Evolutionary conservation across 23 tunicate species (phyloP).

Genomic region (Phallusia fumigata): DNA sequence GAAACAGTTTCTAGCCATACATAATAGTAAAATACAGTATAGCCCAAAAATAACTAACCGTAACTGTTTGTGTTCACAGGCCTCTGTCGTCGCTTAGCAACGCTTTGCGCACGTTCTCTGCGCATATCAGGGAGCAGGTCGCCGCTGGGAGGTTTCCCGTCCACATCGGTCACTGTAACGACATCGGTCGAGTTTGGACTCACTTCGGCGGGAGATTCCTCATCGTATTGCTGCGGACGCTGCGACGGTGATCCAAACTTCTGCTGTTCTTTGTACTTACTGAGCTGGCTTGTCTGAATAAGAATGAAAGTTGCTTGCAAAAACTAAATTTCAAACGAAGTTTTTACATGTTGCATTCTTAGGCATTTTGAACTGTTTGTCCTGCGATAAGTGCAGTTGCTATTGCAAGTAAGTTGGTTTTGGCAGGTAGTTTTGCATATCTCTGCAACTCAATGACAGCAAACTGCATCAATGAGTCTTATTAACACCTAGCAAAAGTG

Average conservation of each 20-base stretch:
- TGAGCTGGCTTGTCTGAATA: slow-evolving; percentile 69
- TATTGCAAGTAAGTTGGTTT: too few relatives aligned
- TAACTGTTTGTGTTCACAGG: slow-evolving; percentile 24
- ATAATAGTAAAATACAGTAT: too few relatives aligned
- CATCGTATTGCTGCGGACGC: slow-evolving; percentile 3
- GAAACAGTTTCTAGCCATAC: too few relatives aligned
- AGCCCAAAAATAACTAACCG: neutral
- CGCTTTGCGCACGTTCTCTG: slow-evolving; percentile 66
- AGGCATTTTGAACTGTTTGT: too few relatives aligned
- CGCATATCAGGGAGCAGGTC: slow-evolving; percentile 69
- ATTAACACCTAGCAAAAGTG: too few relatives aligned
- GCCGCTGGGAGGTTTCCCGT: slow-evolving; percentile 14
- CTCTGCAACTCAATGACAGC: too few relatives aligned
- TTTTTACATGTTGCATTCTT: too few relatives aligned
- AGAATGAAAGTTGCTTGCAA: neutral
- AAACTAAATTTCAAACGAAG: too few relatives aligned
- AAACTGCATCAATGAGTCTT: too few relatives aligned
- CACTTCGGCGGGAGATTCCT: neutral
- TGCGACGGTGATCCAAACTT: slow-evolving; percentile 17
- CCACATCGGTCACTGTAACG: slow-evolving; percentile 9
- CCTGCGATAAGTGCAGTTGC: too few relatives aligned
- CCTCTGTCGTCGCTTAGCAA: slow-evolving; percentile 72
- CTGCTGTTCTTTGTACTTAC: slow-evolving; percentile 41
- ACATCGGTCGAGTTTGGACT: neutral
- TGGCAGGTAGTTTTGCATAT: too few relatives aligned